phyloP scores from a whole-genome alignment of 2,797 vertebrate genomes.

The Pseudochirops corinnae region DNA sequence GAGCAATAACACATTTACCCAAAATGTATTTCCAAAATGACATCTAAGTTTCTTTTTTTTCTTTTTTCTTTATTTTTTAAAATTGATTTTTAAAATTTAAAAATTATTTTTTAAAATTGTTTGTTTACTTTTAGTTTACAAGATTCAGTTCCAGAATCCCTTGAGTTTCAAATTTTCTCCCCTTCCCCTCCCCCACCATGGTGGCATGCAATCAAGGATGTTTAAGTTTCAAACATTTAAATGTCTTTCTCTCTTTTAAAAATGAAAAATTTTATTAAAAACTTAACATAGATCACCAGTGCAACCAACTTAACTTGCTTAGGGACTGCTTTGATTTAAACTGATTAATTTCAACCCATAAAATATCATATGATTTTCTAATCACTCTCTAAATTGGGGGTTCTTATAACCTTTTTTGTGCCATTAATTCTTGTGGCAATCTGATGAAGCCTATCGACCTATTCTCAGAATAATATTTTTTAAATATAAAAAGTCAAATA shows the following conservation, averaged over 20 bases:
- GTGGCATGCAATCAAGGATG: too few species aligned
- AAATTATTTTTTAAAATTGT: too few species aligned
- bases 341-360: neutral
- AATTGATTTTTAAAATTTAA: too few species aligned
- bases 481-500: neutral
- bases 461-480: neutral
- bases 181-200: too few species aligned
- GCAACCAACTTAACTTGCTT: neutral
- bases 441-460: neutral
- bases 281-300: neutral
- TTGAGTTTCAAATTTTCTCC: too few species aligned
- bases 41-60: neutral
- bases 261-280: neutral
- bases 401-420: neutral
- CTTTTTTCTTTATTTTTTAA: too few species aligned
- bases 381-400: neutral
- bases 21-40: neutral
- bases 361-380: neutral
- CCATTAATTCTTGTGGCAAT: neutral
- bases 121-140: too few species aligned
- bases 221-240: neutral
- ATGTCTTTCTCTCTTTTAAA: neutral
- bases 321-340: neutral
- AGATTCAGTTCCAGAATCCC: too few species aligned
- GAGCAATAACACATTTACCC: constrained; percentile 14